These are phyloP conservation scores for Halictus quadricinctus DNA, from an alignment of 2,888 invertebrate species.

Conservation along the genomic window DNA sequence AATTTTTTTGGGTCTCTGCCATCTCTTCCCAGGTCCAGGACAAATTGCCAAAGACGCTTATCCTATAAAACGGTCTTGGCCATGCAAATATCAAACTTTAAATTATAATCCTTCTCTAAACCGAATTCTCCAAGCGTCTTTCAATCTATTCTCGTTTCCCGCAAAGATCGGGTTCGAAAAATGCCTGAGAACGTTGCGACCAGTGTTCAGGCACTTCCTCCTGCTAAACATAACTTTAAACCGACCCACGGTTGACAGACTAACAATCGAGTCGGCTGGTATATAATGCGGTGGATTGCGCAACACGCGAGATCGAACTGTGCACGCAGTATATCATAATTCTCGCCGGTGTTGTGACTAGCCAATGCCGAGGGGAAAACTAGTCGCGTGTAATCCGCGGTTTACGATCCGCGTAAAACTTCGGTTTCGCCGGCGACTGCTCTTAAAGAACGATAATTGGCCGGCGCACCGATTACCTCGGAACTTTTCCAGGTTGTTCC, in stretches of 20 bases:
- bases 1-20: not conserved
- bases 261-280: not conserved
- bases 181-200: not conserved
- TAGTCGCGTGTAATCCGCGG: not conserved
- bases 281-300: not conserved
- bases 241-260: not conserved
- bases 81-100: not conserved
- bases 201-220: not conserved
- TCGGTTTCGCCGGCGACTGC: not conserved
- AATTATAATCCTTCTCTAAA: not conserved
- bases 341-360: not conserved
- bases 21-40: not conserved
- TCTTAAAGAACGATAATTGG: slow-evolving; percentile 17
- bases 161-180: not conserved
- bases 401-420: slow-evolving; percentile 13
- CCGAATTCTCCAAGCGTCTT: not conserved
- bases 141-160: not conserved
- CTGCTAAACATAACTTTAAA: slow-evolving; percentile 1
- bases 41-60: not conserved
- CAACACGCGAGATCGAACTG: not conserved
- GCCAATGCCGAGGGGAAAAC: not conserved
- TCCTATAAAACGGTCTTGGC: not conserved
- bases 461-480: not conserved
- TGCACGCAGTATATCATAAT: not conserved
- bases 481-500: slow-evolving; percentile 5